Evolutionary conservation across 2,113 vertebrate species (phyloP).

Genomic region (Tiliqua scincoides): DNA sequence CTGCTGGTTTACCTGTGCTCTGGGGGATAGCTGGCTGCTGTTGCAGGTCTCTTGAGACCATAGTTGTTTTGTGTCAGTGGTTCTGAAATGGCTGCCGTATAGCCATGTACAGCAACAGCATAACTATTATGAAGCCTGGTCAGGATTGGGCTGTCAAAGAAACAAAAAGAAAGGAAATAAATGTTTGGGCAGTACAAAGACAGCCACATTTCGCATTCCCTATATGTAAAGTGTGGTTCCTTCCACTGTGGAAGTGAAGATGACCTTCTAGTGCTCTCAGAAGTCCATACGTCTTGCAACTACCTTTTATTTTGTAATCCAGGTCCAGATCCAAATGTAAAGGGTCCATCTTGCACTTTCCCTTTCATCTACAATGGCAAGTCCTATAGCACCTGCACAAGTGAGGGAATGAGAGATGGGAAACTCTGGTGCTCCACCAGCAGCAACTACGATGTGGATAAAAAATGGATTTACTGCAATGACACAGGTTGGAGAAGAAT

Average conservation of each 20-base stretch:
- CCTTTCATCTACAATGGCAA: conserved; percentile 79
- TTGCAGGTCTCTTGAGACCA: background rate
- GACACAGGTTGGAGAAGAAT: background rate
- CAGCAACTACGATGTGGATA: conserved; percentile 74
- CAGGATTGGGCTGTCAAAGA: no score
- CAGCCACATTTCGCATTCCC: background rate
- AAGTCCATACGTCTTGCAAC: background rate
- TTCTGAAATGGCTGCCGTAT: no score
- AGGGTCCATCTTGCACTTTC: conserved; percentile 80
- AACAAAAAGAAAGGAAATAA: background rate
- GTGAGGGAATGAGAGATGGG: conserved; percentile 75
- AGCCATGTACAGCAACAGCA: no score
- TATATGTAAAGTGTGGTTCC: background rate
- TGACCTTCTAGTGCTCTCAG: background rate
- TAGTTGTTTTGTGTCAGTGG: background rate
- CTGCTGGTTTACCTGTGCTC: no score
- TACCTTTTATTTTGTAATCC: background rate
- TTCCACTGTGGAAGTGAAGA: background rate
- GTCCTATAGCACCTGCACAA: conserved; percentile 74
- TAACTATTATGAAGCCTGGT: no score
- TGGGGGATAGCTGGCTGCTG: no score
- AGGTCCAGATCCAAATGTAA: conserved; percentile 36
- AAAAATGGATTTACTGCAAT: conserved; percentile 71
- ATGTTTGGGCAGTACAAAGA: background rate
- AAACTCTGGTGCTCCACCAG: conserved; percentile 84